These are phyloP conservation scores for Plutomurus gul DNA, from an alignment of 1,140 invertebrate genomes.

Conservation along the genomic window DNA sequence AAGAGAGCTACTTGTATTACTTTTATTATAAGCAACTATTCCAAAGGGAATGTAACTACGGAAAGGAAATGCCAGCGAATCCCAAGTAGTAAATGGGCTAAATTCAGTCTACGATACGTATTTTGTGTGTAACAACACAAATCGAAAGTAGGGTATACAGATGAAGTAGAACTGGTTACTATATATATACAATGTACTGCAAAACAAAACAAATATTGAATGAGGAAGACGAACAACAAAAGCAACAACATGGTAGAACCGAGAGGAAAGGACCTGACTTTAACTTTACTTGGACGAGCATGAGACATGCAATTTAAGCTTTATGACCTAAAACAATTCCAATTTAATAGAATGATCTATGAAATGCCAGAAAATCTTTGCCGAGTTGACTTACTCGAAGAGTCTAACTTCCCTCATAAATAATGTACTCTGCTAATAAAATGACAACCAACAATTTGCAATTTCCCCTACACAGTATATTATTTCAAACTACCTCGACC, in stretches of 20 bases:
- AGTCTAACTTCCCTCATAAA: conserved; percentile 8
- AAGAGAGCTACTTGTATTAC: too few species aligned
- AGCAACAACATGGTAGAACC: not conserved
- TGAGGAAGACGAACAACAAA: not conserved
- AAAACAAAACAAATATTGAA: too few species aligned
- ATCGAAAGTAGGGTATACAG: too few species aligned
- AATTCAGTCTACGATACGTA: too few species aligned
- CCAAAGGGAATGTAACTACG: too few species aligned
- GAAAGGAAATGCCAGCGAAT: too few species aligned
- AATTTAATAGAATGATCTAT: conserved; percentile 28
- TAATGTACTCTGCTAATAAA: conserved; percentile 16
- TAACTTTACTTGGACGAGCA: not conserved
- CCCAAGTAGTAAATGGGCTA: too few species aligned
- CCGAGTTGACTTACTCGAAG: not conserved
- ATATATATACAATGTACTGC: too few species aligned
- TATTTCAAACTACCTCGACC: too few species aligned
- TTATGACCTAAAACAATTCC: conserved; percentile 29
- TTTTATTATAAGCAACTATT: too few species aligned
- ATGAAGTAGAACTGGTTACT: too few species aligned
- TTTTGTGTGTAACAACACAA: too few species aligned
- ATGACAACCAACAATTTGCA: conserved; percentile 29
- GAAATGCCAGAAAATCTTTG: conserved; percentile 6
- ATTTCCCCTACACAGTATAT: not conserved
- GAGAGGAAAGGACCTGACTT: not conserved
- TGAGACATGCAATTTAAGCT: conserved; percentile 26